Base-by-base conservation (phyloP, 2,888 invertebrate species). In the Tachina grossa region DNA sequence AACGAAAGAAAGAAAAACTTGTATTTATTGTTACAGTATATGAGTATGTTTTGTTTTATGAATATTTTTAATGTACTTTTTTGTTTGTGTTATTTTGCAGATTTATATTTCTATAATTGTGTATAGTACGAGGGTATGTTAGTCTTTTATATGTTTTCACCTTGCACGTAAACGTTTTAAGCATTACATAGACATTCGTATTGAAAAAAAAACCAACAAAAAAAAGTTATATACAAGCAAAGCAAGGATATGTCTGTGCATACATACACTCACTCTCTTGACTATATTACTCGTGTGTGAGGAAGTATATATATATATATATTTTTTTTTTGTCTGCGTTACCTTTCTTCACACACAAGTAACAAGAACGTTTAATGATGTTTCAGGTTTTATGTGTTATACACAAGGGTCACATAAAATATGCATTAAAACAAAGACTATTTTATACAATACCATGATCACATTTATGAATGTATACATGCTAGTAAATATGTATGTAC, bases 341-440 rank as follows among this genome's bases (percentile, higher is more conserved):
- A 75, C 59, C 59, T 55, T 68, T n/a, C 31, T 31, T 31, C 31
- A 31, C 45, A 72, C 66, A 66, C 63, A 66, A 43, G 47, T 45
- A 61, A 76, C 63, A 49, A 51, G 22, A 49, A 51, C 22, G 19
- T 61, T 61, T 74, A 53, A 66, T 76, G 72, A 83, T 66, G 45
- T 74, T 66, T 66, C 39, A 69, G 55, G 69, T 11, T 79, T 68
- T 57, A 53, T 84, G 59, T 61, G 79, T 65, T 63, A 51, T 76
- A 71, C 75, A 75, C 84, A 65, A 75, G 84, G 84, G 84, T 84
- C 79, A 84, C 71, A 84, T 84, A 84, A 84, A 84, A 84, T 75
- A 79, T 80, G 75, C 80, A 84, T 84, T 69, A 84, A 68, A 84
- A 75, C 69, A 75, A 78, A 69, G 80, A 45, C 53, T 75, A 78